Conservation (phyloP, 1,140 invertebrate genomes). For the Drosophila serrata region DNA sequence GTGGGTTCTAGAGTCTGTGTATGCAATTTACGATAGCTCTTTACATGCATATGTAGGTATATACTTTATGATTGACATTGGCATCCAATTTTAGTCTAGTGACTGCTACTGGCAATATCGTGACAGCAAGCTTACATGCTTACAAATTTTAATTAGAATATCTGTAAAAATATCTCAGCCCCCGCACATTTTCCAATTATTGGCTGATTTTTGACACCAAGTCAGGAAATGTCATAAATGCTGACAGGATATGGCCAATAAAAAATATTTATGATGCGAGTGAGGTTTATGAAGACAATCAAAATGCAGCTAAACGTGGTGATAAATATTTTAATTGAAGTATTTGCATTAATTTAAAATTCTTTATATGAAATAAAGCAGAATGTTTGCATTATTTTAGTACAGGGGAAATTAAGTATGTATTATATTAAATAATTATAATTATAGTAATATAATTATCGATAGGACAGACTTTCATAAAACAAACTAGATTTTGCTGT, state of each 20-base stretch:
- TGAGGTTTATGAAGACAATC: background rate
- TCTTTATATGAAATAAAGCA: background rate
- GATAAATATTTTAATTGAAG: background rate
- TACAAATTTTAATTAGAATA: slow-evolving; percentile 77
- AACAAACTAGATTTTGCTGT: background rate
- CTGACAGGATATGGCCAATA: slow-evolving; percentile 32
- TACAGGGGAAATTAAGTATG: background rate
- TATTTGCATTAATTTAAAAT: background rate
- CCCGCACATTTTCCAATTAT: slow-evolving; percentile 52
- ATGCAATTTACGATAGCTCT: slow-evolving; percentile 48
- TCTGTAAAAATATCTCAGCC: slow-evolving; percentile 26
- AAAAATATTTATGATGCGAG: slow-evolving; percentile 8
- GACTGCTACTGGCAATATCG: slow-evolving; percentile 47
- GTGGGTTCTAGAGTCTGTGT: slow-evolving; percentile 2
- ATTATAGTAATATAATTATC: background rate
- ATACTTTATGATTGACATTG: slow-evolving; percentile 16
- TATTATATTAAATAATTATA: background rate
- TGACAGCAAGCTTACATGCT: slow-evolving; percentile 56
- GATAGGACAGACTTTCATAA: background rate
- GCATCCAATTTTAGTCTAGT: slow-evolving; percentile 9
- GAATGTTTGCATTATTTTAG: background rate
- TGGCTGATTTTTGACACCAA: slow-evolving; percentile 64
- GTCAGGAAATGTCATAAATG: slow-evolving; percentile 48
- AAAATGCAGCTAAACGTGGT: background rate
- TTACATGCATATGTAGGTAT: slow-evolving; percentile 10